Evolutionary conservation across 2,797 vertebrate genomes (phyloP).

Genomic region (Sternotherus odoratus): DNA sequence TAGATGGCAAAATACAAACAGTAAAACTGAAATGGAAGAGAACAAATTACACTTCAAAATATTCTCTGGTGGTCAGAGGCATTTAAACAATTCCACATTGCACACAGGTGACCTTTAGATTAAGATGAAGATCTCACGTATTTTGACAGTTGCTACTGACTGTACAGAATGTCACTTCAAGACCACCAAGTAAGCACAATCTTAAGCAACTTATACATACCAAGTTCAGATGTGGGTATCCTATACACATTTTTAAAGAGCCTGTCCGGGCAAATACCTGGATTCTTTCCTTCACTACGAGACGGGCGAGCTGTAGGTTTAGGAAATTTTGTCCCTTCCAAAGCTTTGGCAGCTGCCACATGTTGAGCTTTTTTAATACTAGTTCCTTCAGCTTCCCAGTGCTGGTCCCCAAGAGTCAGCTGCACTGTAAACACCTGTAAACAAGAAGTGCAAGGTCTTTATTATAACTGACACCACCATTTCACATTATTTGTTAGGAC

Average conservation of each 20-base stretch:
- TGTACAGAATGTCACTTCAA: constrained; percentile 26
- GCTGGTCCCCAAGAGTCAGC: constrained; percentile 93
- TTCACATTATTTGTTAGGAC: neutral
- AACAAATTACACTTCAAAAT: neutral
- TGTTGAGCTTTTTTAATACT: constrained; percentile 98
- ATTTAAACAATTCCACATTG: neutral
- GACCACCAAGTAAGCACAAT: neutral
- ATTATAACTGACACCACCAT: neutral
- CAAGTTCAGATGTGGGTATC: constrained; percentile 12
- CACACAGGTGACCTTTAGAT: neutral
- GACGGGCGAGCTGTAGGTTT: constrained; percentile 89
- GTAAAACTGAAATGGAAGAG: neutral
- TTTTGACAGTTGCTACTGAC: neutral
- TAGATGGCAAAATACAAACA: constrained; percentile 45
- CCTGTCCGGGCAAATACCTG: constrained; percentile 80
- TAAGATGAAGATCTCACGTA: neutral
- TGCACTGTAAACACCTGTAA: constrained; percentile 93
- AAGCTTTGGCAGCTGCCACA: constrained; percentile 91
- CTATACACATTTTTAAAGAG: constrained; percentile 15
- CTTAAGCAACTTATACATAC: constrained; percentile 10
- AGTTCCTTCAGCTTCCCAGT: constrained; percentile 95
- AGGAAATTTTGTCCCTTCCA: constrained; percentile 91
- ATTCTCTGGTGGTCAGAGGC: neutral
- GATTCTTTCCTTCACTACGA: constrained; percentile 91
- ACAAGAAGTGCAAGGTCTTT: constrained; percentile 38